A percentile compares a stretch with the other conserved stretches of the same genome.
Conservation (phyloP, 2,888 invertebrate species). For the Dinocampus coccinellae region DNA sequence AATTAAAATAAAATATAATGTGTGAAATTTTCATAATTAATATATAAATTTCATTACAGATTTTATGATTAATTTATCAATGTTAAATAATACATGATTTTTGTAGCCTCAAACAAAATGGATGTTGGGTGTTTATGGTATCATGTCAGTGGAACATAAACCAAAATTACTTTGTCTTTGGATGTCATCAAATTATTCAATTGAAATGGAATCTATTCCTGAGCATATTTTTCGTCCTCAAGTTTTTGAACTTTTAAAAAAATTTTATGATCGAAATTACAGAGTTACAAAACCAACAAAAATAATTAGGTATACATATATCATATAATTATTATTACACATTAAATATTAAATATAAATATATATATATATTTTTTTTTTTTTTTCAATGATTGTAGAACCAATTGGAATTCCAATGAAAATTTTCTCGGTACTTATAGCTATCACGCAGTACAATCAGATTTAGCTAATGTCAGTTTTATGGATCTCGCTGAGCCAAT, state of each 20-base stretch:
- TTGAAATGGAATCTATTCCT: slow-evolving; percentile 74
- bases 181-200: slow-evolving; percentile 75
- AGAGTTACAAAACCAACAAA: slow-evolving; percentile 70
- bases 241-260: slow-evolving; percentile 70
- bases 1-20: slow-evolving; percentile 35
- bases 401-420: slow-evolving; percentile 78
- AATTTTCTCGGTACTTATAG: slow-evolving; percentile 81
- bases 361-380: too few relatives aligned
- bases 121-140: slow-evolving; percentile 75
- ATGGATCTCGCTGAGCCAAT: slow-evolving; percentile 73
- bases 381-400: slow-evolving; percentile 71
- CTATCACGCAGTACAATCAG: slow-evolving; percentile 72
- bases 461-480: slow-evolving; percentile 69
- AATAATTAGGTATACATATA: slow-evolving; percentile 71
- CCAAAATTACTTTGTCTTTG: slow-evolving; percentile 76
- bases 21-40: slow-evolving; percentile 34
- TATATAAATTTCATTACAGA: not conserved
- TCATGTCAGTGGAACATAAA: slow-evolving; percentile 75
- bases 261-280: slow-evolving; percentile 71
- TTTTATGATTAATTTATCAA: too few relatives aligned
- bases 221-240: slow-evolving; percentile 71
- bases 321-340: too few relatives aligned
- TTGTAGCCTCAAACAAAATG: slow-evolving; percentile 70
- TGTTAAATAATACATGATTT: not conserved
- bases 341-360: too few relatives aligned